phyloP scores from a whole-genome alignment of 2,888 invertebrate genomes.

The Carterocephalus palaemon region DNA sequence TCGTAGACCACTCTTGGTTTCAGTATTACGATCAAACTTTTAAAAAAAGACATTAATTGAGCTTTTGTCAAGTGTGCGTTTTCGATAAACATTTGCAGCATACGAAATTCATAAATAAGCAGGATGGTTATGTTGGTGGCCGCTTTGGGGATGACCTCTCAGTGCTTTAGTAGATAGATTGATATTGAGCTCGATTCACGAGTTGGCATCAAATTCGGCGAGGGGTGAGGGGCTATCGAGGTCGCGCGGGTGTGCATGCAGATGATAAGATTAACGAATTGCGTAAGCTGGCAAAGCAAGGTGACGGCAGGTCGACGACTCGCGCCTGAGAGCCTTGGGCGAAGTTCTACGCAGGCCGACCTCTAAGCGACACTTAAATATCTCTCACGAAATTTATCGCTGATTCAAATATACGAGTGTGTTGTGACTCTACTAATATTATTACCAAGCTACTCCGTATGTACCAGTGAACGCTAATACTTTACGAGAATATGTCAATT shows the following conservation, averaged over 20 bases:
- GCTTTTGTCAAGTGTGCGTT: constrained; percentile 5
- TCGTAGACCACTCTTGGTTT: constrained; percentile 48
- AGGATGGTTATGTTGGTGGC: constrained; percentile 11
- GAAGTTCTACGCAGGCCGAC: constrained; percentile 60
- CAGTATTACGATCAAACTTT: constrained; percentile 16
- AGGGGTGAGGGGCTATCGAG: constrained; percentile 60
- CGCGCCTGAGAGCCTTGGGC: constrained; percentile 65
- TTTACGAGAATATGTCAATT: not conserved
- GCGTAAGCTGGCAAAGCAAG: constrained; percentile 74
- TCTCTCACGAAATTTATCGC: constrained; percentile 31
- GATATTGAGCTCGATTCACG: constrained; percentile 31
- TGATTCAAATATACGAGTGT: constrained; percentile 17
- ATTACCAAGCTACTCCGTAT: no score
- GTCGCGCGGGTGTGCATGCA: constrained; percentile 67
- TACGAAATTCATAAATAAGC: not conserved
- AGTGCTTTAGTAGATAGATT: constrained; percentile 24
- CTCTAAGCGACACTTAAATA: constrained; percentile 62
- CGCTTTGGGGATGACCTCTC: constrained; percentile 30
- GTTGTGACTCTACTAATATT: constrained; percentile 15
- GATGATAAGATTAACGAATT: constrained; percentile 76
- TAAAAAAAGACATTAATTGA: constrained; percentile 7
- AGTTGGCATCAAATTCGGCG: constrained; percentile 59
- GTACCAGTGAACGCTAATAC: not conserved
- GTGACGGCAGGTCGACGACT: constrained; percentile 76
- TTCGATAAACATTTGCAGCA: not conserved